Conservation (phyloP, 2,113 vertebrate species). For the Leptosomus discolor region DNA sequence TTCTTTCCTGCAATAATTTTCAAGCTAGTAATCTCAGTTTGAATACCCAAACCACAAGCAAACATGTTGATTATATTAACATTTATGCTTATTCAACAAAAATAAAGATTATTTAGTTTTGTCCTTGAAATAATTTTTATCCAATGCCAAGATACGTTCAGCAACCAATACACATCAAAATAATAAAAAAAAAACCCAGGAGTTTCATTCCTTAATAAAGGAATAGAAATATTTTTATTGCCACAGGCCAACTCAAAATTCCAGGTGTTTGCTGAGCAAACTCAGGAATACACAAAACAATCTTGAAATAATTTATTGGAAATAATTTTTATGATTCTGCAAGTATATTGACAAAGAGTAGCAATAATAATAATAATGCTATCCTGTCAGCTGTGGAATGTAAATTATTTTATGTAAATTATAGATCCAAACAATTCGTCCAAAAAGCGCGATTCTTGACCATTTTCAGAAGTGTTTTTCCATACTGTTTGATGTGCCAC, state of each 20-base stretch:
- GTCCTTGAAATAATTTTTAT: not conserved
- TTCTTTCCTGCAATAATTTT: conserved; percentile 1
- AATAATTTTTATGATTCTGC: not conserved
- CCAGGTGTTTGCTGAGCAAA: not conserved
- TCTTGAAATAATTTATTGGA: not conserved
- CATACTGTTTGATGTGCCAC: not conserved
- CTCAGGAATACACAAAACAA: not conserved
- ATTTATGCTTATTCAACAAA: not conserved
- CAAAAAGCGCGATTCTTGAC: not conserved
- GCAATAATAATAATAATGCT: not conserved
- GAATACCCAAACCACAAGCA: not conserved
- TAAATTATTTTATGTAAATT: not conserved
- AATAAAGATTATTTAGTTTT: not conserved
- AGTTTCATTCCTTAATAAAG: not conserved
- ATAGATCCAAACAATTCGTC: not conserved
- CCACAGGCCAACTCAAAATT: not conserved
- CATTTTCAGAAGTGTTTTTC: not conserved
- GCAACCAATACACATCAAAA: not conserved
- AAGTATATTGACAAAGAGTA: not conserved
- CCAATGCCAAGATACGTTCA: not conserved
- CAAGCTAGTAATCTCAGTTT: not conserved
- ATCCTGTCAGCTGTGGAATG: not conserved
- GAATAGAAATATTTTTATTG: not conserved
- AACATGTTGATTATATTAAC: not conserved
- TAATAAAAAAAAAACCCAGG: not conserved